Evolutionary conservation across 2,113 vertebrate genomes (phyloP).

Genomic region (Pyrgilauda ruficollis): DNA sequence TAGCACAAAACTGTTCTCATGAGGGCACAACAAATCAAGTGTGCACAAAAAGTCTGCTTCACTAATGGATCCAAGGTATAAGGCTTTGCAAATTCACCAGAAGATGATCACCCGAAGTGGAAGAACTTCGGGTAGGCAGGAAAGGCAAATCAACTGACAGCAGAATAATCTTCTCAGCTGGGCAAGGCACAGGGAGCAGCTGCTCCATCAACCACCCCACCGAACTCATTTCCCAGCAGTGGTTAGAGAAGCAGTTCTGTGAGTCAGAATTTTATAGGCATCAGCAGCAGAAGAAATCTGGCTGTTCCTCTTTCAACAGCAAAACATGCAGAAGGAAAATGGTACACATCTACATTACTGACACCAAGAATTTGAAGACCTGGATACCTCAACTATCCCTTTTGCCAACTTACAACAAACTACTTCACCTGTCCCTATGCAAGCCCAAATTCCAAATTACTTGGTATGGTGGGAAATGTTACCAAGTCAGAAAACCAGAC

Average conservation of each 20-base stretch:
- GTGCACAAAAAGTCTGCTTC: constrained; percentile 45
- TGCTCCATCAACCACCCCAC: constrained; percentile 61
- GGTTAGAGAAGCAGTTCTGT: constrained; percentile 55
- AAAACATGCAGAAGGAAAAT: background rate
- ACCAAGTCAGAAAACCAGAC: background rate
- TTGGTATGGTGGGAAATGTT: background rate
- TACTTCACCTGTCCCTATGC: background rate
- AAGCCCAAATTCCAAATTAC: background rate
- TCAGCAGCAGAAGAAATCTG: constrained; percentile 51
- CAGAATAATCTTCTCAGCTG: constrained; percentile 54
- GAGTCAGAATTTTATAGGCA: constrained; percentile 52
- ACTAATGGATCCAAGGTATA: constrained; percentile 15
- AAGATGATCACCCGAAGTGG: constrained; percentile 16
- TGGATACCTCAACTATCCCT: background rate
- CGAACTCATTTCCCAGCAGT: constrained; percentile 62
- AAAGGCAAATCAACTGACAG: constrained; percentile 44
- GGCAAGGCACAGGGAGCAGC: constrained; percentile 49
- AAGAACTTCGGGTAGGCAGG: constrained; percentile 16
- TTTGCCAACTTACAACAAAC: background rate
- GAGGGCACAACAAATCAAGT: constrained; percentile 41
- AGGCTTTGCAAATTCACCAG: constrained; percentile 24
- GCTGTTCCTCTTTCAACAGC: background rate
- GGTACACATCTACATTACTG: background rate
- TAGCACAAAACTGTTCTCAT: constrained; percentile 44
- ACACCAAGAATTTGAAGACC: background rate